Evolutionary conservation across 2,888 invertebrate species (phyloP).

Genomic region (Sesamia inferens): DNA sequence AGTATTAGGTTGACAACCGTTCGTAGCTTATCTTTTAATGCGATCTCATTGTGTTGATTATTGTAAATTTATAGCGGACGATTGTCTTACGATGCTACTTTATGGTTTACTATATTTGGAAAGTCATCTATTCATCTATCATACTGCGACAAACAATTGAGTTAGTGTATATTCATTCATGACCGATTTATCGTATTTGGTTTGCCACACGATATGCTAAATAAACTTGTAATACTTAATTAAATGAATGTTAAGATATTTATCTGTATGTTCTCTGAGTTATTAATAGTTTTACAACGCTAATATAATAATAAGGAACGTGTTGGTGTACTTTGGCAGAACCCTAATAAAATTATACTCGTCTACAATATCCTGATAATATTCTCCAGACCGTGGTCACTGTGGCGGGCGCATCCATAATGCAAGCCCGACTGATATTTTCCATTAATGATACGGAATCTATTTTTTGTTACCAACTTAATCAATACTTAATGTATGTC

Average conservation of each 20-base stretch:
- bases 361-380: constrained; percentile 22
- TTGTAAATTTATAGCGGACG: constrained; percentile 54
- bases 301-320: constrained; percentile 14
- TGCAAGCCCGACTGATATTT: constrained; percentile 76
- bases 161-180: constrained; percentile 49
- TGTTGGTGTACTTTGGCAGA: background rate
- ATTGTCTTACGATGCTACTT: constrained; percentile 51
- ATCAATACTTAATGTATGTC: constrained; percentile 85
- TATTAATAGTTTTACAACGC: background rate
- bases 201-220: constrained; percentile 10
- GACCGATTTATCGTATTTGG: constrained; percentile 42
- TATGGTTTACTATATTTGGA: constrained; percentile 56
- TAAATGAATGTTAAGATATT: constrained; percentile 17
- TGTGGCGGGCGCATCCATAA: constrained; percentile 73
- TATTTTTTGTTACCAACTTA: constrained; percentile 83
- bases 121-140: constrained; percentile 55
- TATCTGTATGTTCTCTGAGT: constrained; percentile 2
- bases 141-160: constrained; percentile 36
- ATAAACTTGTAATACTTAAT: constrained; percentile 17
- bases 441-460: constrained; percentile 78
- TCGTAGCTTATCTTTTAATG: constrained; percentile 52
- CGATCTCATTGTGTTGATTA: constrained; percentile 54
- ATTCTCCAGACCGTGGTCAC: constrained; percentile 54
- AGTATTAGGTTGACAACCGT: constrained; percentile 27
- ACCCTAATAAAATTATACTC: background rate